A percentile compares a stretch with the other conserved stretches of the same genome.
Conservation (phyloP, 2,888 invertebrate species). For the Celastrina argiolus region DNA sequence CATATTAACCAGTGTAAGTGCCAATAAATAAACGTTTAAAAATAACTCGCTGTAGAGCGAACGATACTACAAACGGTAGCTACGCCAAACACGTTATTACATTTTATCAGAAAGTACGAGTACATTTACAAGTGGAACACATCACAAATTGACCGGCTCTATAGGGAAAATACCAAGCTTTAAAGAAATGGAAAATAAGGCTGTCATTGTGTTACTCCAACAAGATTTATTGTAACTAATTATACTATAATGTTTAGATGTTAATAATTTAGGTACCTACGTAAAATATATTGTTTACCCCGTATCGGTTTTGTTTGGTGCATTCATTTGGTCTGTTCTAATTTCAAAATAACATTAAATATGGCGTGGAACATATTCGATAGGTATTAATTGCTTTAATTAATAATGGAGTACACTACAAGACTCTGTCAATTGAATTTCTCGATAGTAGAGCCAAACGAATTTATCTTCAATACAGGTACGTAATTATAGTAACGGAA, state of each 20-base stretch:
- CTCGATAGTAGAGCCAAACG: too few relatives aligned
- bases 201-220: too few relatives aligned
- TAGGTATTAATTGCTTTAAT: neutral
- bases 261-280: too few relatives aligned
- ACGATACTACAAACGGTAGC: neutral
- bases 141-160: too few relatives aligned
- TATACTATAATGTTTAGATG: too few relatives aligned
- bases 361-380: neutral
- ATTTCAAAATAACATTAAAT: neutral
- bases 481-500: too few relatives aligned
- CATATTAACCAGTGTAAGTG: neutral
- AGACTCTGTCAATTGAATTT: neutral
- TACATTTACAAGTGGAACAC: too few relatives aligned
- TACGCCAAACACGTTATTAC: neutral
- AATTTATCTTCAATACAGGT: neutral
- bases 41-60: neutral
- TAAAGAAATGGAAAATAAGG: too few relatives aligned
- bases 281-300: too few relatives aligned
- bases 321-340: neutral
- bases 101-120: too few relatives aligned
- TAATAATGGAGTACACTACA: neutral
- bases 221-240: too few relatives aligned
- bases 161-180: too few relatives aligned
- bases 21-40: slow-evolving; percentile 10
- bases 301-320: neutral